A percentile compares a stretch with the other conserved stretches of the same genome.
Evolutionary conservation across 2,888 invertebrate species (phyloP).

Genomic region (Atherix ibis): DNA sequence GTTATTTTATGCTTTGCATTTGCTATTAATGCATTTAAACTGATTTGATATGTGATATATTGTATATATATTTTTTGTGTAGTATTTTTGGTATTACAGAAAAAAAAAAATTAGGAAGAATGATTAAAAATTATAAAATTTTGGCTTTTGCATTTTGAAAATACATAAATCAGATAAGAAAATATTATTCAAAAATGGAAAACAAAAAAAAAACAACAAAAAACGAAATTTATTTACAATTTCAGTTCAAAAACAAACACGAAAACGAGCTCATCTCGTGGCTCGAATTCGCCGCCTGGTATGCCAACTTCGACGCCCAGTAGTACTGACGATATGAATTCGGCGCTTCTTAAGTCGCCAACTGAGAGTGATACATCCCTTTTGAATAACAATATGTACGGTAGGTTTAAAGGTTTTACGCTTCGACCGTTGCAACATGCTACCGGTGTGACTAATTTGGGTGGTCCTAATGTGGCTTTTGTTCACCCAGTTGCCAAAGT

Average conservation of each 20-base stretch:
- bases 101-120: too few relatives aligned
- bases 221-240: too few relatives aligned
- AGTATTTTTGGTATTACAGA: too few relatives aligned
- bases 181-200: too few relatives aligned
- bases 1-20: too few relatives aligned
- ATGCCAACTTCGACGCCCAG: constrained; percentile 38
- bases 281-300: constrained; percentile 21
- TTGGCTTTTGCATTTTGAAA: too few relatives aligned
- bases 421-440: constrained; percentile 34
- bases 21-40: too few relatives aligned
- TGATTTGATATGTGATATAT: too few relatives aligned
- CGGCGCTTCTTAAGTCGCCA: constrained; percentile 44
- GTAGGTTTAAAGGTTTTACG: constrained; percentile 75
- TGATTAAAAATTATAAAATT: too few relatives aligned
- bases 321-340: constrained; percentile 55
- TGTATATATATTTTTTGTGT: too few relatives aligned
- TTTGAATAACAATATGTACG: constrained; percentile 51
- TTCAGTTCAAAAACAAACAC: constrained; percentile 26
- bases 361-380: constrained; percentile 37
- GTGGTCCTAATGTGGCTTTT: constrained; percentile 39
- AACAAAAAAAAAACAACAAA: too few relatives aligned
- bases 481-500: constrained; percentile 26
- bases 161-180: too few relatives aligned
- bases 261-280: constrained; percentile 13
- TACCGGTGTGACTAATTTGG: constrained; percentile 19